Base-by-base conservation (phyloP, 2,113 vertebrate genomes). In the Psittacula cyanocephala region DNA sequence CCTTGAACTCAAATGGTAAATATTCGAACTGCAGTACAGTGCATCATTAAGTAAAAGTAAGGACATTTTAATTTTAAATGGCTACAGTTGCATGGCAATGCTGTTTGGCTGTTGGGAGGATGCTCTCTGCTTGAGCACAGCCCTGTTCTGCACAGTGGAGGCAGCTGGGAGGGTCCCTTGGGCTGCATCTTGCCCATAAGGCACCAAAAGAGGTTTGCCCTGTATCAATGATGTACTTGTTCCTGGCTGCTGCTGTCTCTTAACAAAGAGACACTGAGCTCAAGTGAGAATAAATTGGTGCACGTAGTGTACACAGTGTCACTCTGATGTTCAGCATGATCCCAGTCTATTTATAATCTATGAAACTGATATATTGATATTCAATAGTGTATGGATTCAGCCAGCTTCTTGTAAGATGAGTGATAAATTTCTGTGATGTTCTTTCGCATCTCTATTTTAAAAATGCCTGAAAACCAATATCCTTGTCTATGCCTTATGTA, bases 31-130 rank as follows among this genome's bases (percentile, higher is more conserved):
- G n/a, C 62, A 91, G n/a, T 79, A 33, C 41, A 29, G 65, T 76
- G 49, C 44, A 76, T 93, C 65, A 63, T 91, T 93, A 79, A 88
- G 83, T 84, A 79, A 81, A 91, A 91, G 79, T 93, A 94, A 80
- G 2, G 3, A 12, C 35, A 76, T 86, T 78, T 91, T 57, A 57
- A 75, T 78, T 93, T 92, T 31, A 74, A 83, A 57, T 63, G 53
- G 39, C 22, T 68, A 8, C 31, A 46, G 80, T 86, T 49, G 8
- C 7, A 5, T 49, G 59, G 35, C 2, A 4, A 7, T 80, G 81
- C 74, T 63, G 31, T 59, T 43, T 72, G 71, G 52, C 65, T 9
- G 0, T 62, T 7, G 27, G 29, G 35, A 93, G 23, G 47, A 44
- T 68, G 86, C 10, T 59, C 35, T 47, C 13, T 81, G 46, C 47